Base-by-base conservation (phyloP, 2,888 invertebrate species). In the Tethea ocularis region DNA sequence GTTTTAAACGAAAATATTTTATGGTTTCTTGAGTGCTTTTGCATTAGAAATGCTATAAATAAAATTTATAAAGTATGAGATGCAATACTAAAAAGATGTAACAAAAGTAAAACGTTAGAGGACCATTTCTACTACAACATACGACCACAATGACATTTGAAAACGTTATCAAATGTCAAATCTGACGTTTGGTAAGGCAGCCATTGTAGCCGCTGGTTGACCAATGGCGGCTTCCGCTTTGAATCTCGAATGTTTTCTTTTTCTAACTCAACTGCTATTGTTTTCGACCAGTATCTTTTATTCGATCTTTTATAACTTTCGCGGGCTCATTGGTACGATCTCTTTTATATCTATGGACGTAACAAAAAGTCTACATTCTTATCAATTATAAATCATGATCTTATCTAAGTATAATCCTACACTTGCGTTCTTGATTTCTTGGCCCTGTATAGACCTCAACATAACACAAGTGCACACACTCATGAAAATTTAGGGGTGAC, bases 201-300 rank as follows among this genome's bases (percentile, higher is more conserved):
- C 88, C 84, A 89, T 89, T 88, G 87, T 87, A 74, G 62, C 71
- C 68, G 69, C 68, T 66, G 65, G 71, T 67, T 69, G 74, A 72
- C 88, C 88, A 88, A 88, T 88, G 67, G 80, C 83, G 83, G 84
- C 76, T 67, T 71, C 68, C 62, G 71, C 80, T 89, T 88, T 86
- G 83, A 85, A 84, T 78, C 80, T 78, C 55, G 79, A 86, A 84
- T 80, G 78, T 83, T 84, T 87, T 86, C 73, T 87, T 87, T 88
- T 84, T 83, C 69, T 60, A 72, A 72, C 71, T 67, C 62, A 67
- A 72, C 61, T 61, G 69, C 84, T 71, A 86, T 89, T 88, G 86
- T 88, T 84, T 81, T 77, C 71, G 68, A 58, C 57, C 65, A 57
- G 54, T 36, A 33, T 54, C 46, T 36, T 36, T 24, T 54, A 17